A percentile compares a stretch with the other conserved stretches of the same genome.
phyloP scores from a whole-genome alignment of 2,888 invertebrate genomes.

The Plemyria rubiginata region DNA sequence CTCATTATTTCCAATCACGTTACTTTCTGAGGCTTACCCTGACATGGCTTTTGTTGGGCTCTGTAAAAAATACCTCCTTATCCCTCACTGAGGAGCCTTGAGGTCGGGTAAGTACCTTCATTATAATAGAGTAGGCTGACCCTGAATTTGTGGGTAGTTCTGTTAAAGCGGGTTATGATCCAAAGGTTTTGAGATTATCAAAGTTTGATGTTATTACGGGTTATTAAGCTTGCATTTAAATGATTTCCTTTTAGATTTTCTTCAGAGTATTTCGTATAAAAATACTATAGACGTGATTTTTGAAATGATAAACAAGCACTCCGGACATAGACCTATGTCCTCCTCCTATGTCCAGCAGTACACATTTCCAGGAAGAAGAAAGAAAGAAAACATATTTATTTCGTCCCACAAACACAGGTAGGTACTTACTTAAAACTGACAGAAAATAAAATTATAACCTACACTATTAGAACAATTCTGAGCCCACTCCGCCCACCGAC shows the following conservation, averaged over 20 bases:
- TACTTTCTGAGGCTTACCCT: conserved; percentile 20
- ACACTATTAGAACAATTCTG: too few species aligned
- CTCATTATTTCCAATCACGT: conserved; percentile 31
- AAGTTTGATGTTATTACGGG: not conserved
- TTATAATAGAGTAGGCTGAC: conserved; percentile 9
- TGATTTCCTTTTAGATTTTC: not conserved
- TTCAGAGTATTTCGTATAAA: too few species aligned
- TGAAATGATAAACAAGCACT: too few species aligned
- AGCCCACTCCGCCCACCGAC: too few species aligned
- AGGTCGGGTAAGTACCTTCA: conserved; percentile 25
- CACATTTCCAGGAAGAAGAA: too few species aligned
- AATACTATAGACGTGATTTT: too few species aligned
- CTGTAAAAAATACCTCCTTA: conserved; percentile 40
- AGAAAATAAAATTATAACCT: too few species aligned
- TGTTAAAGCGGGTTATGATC: not conserved
- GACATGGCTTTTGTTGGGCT: conserved; percentile 30
- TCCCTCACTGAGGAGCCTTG: conserved; percentile 32
- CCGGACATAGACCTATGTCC: too few species aligned
- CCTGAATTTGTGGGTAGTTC: not conserved
- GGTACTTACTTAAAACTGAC: too few species aligned
- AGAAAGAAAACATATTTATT: too few species aligned
- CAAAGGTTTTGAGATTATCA: not conserved
- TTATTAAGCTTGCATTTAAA: not conserved
- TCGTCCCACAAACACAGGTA: too few species aligned
- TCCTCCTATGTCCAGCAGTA: too few species aligned